Base-by-base conservation (phyloP, 2,797 vertebrate species). In the Tragopan temminckii region DNA sequence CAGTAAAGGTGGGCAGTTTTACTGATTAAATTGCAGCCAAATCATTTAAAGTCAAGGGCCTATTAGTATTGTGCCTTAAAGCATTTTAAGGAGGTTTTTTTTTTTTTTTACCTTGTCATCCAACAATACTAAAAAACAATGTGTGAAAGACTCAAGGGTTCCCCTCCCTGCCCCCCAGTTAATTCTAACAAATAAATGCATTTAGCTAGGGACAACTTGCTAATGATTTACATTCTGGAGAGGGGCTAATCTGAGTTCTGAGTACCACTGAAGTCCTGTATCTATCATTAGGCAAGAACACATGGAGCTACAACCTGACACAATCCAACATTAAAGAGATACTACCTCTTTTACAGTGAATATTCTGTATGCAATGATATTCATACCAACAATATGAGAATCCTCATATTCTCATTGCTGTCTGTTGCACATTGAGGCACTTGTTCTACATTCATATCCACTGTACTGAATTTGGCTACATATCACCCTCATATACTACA, bases 51-150 rank as follows among this genome's bases (percentile, higher is more conserved):
- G 55, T 70, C 61, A 77, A 45, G 31, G 48, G 71, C 29, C 59
- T 90, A 40, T 74, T 87, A 43, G 17, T 80, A 48, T 82, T 89
- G 52, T 61, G 43, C 40, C 36, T 92, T 61, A 93, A 59, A 93
- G 57, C 52, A 52, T 90, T 94, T 80, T 52, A 85, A 52, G 42
- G 57, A 76, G 31, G n/a, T n/a, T 25, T 16, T 16, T 72, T 93
- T 72, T 93, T 72, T 93, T 76, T 92, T 92, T 87, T 57, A 86
- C 52, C 16, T 79, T 88, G 52, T 89, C 58, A 68, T 62, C 52
- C 2, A 4, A 46, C 29, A 92, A 21, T 55, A 87, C 72, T 86
- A 80, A 64, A 67, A 92, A 75, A 13, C 38, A 64, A 36, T 57
- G 27, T 42, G 20, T 72, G 36, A 69, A 84, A 86, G n/a, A 16